Conservation (phyloP, 2,113 vertebrate species). For the Psettodes erumei region DNA sequence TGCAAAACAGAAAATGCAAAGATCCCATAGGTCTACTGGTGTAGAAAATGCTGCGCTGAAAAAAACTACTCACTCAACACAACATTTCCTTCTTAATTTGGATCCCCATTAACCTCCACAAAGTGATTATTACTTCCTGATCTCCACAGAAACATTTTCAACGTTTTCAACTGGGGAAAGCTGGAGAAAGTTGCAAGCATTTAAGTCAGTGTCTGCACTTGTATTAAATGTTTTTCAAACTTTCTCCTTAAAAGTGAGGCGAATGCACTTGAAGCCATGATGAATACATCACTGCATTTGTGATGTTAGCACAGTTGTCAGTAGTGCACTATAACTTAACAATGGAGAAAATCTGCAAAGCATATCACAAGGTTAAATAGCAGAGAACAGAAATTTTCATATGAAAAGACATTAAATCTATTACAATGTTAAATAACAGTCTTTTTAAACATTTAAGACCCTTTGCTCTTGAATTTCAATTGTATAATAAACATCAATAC, state of each 20-base stretch:
- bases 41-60: too few species aligned
- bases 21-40: neutral
- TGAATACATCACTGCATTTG: neutral
- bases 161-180: too few species aligned
- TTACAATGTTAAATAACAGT: neutral
- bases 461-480: conserved; percentile 12
- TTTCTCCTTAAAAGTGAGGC: too few species aligned
- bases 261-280: neutral
- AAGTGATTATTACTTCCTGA: neutral
- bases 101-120: neutral
- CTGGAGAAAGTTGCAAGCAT: neutral
- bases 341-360: conserved; percentile 22
- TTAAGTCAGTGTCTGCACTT: neutral
- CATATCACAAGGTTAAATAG: neutral
- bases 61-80: too few species aligned
- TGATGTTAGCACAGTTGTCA: neutral
- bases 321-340: conserved; percentile 16
- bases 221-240: neutral
- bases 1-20: neutral
- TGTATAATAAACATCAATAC: neutral
- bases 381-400: neutral
- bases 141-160: too few species aligned
- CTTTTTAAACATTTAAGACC: conserved; percentile 19
- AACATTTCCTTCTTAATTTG: too few species aligned
- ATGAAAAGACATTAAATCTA: neutral